Evolutionary conservation across 2,797 vertebrate species (phyloP).

Genomic region (Tadarida brasiliensis): DNA sequence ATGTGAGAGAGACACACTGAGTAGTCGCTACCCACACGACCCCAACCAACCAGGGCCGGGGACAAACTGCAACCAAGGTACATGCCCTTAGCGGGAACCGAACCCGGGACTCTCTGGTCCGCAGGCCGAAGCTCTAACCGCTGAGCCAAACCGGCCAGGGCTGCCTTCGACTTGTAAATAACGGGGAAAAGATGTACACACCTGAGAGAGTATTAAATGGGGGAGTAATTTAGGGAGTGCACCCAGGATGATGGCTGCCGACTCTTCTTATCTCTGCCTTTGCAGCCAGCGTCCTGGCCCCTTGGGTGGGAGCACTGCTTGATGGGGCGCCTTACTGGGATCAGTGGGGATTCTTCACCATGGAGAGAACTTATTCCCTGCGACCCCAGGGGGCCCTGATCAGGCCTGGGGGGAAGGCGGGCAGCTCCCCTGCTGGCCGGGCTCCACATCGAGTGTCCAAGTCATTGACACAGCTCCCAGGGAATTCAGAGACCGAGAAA

Average conservation of each 20-base stretch:
- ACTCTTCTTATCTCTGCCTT: slow-evolving; percentile 49
- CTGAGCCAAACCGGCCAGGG: no score
- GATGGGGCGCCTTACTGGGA: slow-evolving; percentile 11
- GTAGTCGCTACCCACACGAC: no score
- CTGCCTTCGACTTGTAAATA: background rate
- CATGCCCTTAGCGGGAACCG: no score
- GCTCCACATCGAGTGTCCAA: slow-evolving; percentile 56
- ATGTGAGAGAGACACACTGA: no score
- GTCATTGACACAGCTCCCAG: slow-evolving; percentile 69
- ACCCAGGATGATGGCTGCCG: background rate
- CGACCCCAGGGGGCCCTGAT: background rate
- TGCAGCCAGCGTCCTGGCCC: background rate
- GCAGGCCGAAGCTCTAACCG: no score
- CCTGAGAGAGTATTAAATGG: background rate
- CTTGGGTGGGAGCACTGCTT: background rate
- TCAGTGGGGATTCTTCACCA: background rate
- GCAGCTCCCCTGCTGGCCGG: slow-evolving; percentile 37
- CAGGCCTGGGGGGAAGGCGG: background rate
- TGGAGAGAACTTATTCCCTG: slow-evolving; percentile 47
- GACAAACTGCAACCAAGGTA: no score
- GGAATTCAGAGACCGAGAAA: slow-evolving; percentile 30
- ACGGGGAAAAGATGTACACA: background rate
- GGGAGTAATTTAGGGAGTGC: background rate
- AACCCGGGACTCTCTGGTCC: no score
- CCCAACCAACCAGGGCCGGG: no score